Conservation (phyloP, 2,888 invertebrate species). For the Yponomeuta sedellus region DNA sequence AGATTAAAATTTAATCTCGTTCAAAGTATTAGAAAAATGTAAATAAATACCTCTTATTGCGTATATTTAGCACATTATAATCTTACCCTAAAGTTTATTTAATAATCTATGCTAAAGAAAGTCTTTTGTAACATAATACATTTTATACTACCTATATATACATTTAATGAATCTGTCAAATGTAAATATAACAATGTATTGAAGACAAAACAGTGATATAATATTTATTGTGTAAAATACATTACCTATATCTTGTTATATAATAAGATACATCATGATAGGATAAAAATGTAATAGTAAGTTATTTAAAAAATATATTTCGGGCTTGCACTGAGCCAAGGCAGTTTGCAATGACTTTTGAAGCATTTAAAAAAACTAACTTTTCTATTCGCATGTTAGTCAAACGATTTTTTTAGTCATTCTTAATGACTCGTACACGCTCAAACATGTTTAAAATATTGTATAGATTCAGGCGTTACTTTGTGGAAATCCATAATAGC, state of each 20-base stretch:
- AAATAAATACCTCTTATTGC: too few species aligned
- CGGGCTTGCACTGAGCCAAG: conserved; percentile 59
- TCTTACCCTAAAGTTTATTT: neutral
- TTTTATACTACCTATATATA: neutral
- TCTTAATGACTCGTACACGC: too few species aligned
- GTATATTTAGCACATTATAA: too few species aligned
- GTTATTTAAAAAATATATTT: conserved; percentile 28
- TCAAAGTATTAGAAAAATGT: too few species aligned
- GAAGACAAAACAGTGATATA: conserved; percentile 59
- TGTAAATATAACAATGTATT: conserved; percentile 21
- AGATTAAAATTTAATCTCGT: too few species aligned
- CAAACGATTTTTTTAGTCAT: too few species aligned
- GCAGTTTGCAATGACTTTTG: conserved; percentile 34
- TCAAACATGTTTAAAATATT: too few species aligned
- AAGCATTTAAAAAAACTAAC: neutral
- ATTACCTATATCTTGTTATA: conserved; percentile 21
- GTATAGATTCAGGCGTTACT: too few species aligned
- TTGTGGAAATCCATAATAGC: too few species aligned
- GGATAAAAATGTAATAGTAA: conserved; percentile 24
- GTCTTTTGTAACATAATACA: neutral
- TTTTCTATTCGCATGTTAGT: too few species aligned
- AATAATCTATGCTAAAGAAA: neutral
- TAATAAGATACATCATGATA: neutral
- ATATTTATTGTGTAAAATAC: conserved; percentile 50
- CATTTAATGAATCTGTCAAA: conserved; percentile 1